A percentile compares a stretch with the other conserved stretches of the same genome.
Conservation (phyloP, 2,797 vertebrate species). For the Zonotrichia albicollis region DNA sequence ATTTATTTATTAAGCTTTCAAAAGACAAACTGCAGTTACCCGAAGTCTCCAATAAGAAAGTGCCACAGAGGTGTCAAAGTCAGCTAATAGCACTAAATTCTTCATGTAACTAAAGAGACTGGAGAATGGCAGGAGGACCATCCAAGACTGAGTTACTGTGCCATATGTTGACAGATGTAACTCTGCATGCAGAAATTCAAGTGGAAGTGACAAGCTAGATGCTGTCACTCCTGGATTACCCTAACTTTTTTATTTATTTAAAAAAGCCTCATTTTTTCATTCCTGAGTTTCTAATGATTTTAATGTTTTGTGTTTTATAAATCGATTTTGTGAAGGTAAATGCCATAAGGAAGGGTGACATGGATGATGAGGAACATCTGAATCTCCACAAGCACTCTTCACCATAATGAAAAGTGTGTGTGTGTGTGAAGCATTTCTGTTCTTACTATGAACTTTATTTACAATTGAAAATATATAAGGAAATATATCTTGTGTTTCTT, state of each 20-base stretch:
- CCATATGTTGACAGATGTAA: not conserved
- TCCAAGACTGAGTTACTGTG: not conserved
- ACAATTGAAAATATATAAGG: not conserved
- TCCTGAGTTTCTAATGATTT: not conserved
- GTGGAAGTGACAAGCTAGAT: not conserved
- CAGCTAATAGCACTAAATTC: not conserved
- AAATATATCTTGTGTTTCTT: not conserved
- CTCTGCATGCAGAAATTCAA: not conserved
- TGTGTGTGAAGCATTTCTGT: not conserved
- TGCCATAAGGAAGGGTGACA: not conserved
- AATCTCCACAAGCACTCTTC: not conserved
- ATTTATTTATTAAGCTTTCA: not conserved
- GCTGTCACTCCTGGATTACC: not conserved
- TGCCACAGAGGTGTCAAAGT: not conserved
- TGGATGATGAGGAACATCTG: not conserved
- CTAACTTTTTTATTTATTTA: not conserved
- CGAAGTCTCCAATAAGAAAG: not conserved
- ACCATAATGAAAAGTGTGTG: not conserved
- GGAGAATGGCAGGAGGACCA: not conserved
- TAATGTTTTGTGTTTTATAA: not conserved
- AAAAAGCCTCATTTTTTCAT: not conserved
- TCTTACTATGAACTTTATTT: not conserved
- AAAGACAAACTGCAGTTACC: not conserved
- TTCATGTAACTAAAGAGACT: not conserved
- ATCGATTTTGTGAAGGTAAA: not conserved